Percentiles rank a stretch among this genome's conserved stretches.
phyloP scores from a whole-genome alignment of 2,888 invertebrate species.

The Phortica magna region DNA sequence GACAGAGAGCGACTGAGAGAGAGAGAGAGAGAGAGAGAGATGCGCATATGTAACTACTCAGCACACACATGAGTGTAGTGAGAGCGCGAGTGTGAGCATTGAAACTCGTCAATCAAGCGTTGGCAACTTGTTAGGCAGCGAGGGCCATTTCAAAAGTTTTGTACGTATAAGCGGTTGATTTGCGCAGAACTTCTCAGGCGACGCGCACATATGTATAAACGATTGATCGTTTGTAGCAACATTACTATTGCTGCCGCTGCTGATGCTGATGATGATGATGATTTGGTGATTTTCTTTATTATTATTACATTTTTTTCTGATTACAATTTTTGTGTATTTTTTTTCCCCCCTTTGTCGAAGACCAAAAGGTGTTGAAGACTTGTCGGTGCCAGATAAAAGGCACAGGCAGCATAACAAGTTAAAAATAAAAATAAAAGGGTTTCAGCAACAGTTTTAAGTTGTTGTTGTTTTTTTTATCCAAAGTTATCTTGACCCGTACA shows the following conservation, averaged over 20 bases:
- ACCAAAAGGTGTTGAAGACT: constrained; percentile 69
- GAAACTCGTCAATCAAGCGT: too few species aligned
- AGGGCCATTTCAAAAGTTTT: too few species aligned
- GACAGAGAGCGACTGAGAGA: neutral
- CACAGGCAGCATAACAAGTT: constrained; percentile 48
- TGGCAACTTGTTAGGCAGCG: too few species aligned
- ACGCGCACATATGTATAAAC: constrained; percentile 58
- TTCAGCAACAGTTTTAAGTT: neutral
- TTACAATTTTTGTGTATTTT: constrained; percentile 55
- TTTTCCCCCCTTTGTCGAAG: constrained; percentile 32
- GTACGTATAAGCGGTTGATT: too few species aligned
- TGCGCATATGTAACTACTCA: neutral
- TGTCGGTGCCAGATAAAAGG: constrained; percentile 72
- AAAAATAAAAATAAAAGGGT: neutral
- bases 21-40: neutral
- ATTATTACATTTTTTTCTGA: constrained; percentile 72
- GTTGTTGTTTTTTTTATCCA: neutral
- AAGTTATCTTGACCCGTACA: constrained; percentile 5
- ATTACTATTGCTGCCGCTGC: constrained; percentile 36
- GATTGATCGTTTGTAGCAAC: constrained; percentile 65
- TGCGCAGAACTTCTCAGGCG: too few species aligned
- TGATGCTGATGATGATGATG: constrained; percentile 61
- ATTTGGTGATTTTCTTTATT: constrained; percentile 72
- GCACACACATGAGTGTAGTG: too few species aligned
- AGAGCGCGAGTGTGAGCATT: too few species aligned